Evolutionary conservation across 2,113 vertebrate genomes (phyloP).

Genomic region (Caranx melampygus): DNA sequence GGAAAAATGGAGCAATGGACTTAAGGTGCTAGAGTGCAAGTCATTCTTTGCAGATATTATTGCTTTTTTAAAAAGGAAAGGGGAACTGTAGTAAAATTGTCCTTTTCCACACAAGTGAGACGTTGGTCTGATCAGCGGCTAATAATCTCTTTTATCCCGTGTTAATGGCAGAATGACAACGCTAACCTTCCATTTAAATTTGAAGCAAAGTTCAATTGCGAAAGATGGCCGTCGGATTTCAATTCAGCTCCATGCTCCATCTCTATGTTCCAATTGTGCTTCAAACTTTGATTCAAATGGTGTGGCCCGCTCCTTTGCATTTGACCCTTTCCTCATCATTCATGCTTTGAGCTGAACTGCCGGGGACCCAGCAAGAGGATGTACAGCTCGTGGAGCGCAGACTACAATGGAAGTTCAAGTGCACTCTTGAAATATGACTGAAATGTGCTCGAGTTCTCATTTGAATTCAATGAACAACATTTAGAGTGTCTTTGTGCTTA

Average conservation of each 20-base stretch:
- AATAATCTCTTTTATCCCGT: constrained; percentile 83
- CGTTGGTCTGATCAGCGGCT: constrained; percentile 76
- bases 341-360: constrained; percentile 69
- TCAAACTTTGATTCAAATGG: constrained; percentile 77
- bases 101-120: constrained; percentile 77
- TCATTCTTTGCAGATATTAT: constrained; percentile 80
- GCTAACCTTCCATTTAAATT: constrained; percentile 80
- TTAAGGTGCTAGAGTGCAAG: constrained; percentile 77
- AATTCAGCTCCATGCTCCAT: constrained; percentile 53
- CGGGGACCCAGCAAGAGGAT: constrained; percentile 51
- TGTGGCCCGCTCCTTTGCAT: constrained; percentile 65
- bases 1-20: constrained; percentile 64
- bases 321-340: constrained; percentile 77
- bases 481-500: constrained; percentile 56
- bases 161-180: constrained; percentile 78
- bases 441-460: constrained; percentile 67
- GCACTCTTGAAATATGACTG: constrained; percentile 72
- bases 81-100: constrained; percentile 74
- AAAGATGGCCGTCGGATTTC: constrained; percentile 71
- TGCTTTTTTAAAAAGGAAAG: constrained; percentile 78
- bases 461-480: constrained; percentile 65
- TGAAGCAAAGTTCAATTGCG: constrained; percentile 81
- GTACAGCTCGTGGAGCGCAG: constrained; percentile 50
- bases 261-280: constrained; percentile 70
- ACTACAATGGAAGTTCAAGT: constrained; percentile 72